A percentile compares a stretch with the other conserved stretches of the same genome.
Evolutionary conservation across 2,113 vertebrate species (phyloP).

Genomic region (Elephas maximus): DNA sequence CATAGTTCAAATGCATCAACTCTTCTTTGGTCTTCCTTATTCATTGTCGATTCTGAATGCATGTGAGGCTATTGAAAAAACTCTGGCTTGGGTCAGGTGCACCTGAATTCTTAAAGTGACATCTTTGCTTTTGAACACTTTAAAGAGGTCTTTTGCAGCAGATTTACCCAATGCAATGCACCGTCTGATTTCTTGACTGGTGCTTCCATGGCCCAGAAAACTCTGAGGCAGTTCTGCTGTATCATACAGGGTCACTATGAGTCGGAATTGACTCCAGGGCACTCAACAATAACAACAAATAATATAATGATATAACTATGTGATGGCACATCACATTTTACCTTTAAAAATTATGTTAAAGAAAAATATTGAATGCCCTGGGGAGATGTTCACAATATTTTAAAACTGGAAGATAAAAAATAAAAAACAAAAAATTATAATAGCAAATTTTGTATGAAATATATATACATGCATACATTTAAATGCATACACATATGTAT

Average conservation of each 20-base stretch:
- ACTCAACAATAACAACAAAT: neutral
- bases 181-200: too few relatives aligned
- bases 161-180: too few relatives aligned
- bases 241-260: neutral
- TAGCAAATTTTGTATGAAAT: neutral
- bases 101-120: too few relatives aligned
- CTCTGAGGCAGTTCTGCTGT: neutral
- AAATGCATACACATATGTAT: neutral
- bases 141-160: too few relatives aligned
- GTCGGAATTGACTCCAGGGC: neutral
- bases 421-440: neutral
- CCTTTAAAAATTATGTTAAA: neutral
- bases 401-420: conserved; percentile 4
- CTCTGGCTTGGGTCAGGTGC: too few relatives aligned
- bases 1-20: too few relatives aligned
- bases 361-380: conserved; percentile 8
- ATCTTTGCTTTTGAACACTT: too few relatives aligned
- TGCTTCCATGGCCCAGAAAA: neutral
- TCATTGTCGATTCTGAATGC: too few relatives aligned
- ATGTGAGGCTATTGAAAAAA: too few relatives aligned
- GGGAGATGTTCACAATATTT: conserved; percentile 1
- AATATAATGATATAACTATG: neutral
- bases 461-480: neutral
- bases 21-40: too few relatives aligned
- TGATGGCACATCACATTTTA: neutral